Conservation (phyloP, 2,113 vertebrate genomes). For the Eonycteris spelaea region DNA sequence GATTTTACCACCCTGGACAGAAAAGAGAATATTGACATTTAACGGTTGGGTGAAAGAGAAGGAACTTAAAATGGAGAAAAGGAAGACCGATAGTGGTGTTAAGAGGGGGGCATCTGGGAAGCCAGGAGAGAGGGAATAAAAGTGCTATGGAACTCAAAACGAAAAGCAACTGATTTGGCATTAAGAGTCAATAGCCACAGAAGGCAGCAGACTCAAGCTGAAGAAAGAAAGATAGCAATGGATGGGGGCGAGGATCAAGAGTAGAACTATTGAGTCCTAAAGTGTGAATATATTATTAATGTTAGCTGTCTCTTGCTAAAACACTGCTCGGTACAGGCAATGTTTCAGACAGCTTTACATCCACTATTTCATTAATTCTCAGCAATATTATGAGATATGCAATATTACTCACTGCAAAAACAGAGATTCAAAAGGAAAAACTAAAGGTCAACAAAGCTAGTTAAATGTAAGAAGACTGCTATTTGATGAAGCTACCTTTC, state of each 20-base stretch:
- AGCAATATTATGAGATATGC: neutral
- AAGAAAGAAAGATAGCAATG: neutral
- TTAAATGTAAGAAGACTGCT: neutral
- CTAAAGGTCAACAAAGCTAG: neutral
- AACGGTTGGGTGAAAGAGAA: neutral
- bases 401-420: neutral
- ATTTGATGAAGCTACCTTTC: neutral
- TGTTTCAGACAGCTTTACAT: neutral
- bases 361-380: neutral
- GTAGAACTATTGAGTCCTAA: neutral
- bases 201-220: neutral
- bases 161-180: neutral
- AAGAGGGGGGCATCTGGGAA: neutral
- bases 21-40: neutral
- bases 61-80: neutral
- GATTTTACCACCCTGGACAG: neutral
- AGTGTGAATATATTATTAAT: neutral
- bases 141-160: neutral
- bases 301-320: neutral
- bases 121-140: neutral
- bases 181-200: neutral
- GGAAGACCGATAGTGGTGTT: neutral
- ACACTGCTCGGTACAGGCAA: neutral
- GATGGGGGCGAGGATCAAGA: neutral
- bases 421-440: neutral